These are phyloP conservation scores for Morpho helenor DNA, from an alignment of 2,888 invertebrate species.

Conservation along the genomic window DNA sequence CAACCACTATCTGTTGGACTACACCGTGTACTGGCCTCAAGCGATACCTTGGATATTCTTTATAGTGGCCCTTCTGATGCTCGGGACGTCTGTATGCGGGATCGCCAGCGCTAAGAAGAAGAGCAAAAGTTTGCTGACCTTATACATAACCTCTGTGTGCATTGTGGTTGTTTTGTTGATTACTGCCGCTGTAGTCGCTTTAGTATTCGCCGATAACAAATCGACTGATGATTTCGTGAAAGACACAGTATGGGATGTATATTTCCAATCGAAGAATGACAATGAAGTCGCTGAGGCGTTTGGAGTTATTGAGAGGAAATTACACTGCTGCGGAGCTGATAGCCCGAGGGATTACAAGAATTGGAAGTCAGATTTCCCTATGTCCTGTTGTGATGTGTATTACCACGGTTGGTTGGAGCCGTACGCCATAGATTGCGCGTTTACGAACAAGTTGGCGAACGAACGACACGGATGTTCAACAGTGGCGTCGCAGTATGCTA, in stretches of 20 bases:
- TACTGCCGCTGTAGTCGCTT: slow-evolving; percentile 45
- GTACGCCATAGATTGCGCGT: slow-evolving; percentile 57
- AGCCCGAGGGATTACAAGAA: slow-evolving; percentile 64
- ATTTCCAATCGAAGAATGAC: slow-evolving; percentile 50
- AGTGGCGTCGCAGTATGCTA: slow-evolving; percentile 57
- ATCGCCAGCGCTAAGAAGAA: slow-evolving; percentile 51
- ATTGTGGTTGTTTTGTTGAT: slow-evolving; percentile 45
- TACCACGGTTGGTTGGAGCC: slow-evolving; percentile 58
- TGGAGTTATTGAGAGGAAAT: slow-evolving; percentile 52
- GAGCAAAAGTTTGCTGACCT: slow-evolving; percentile 44
- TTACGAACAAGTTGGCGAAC: slow-evolving; percentile 64
- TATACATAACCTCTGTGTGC: slow-evolving; percentile 46
- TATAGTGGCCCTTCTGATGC: slow-evolving; percentile 48
- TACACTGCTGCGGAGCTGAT: slow-evolving; percentile 67
- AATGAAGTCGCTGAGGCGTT: slow-evolving; percentile 44
- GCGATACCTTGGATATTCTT: slow-evolving; percentile 68
- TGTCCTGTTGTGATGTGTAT: slow-evolving; percentile 65
- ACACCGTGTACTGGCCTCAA: slow-evolving; percentile 68
- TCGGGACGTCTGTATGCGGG: slow-evolving; percentile 55
- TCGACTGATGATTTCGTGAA: slow-evolving; percentile 58
- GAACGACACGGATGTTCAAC: slow-evolving; percentile 63
- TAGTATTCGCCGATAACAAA: slow-evolving; percentile 56
- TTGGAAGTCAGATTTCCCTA: slow-evolving; percentile 56
- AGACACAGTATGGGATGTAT: slow-evolving; percentile 66
- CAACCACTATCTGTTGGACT: slow-evolving; percentile 65